Evolutionary conservation across 2,888 invertebrate species (phyloP), one percentile per base, ranked within the genome.

Genomic region (Charanyca ferruginea): DNA sequence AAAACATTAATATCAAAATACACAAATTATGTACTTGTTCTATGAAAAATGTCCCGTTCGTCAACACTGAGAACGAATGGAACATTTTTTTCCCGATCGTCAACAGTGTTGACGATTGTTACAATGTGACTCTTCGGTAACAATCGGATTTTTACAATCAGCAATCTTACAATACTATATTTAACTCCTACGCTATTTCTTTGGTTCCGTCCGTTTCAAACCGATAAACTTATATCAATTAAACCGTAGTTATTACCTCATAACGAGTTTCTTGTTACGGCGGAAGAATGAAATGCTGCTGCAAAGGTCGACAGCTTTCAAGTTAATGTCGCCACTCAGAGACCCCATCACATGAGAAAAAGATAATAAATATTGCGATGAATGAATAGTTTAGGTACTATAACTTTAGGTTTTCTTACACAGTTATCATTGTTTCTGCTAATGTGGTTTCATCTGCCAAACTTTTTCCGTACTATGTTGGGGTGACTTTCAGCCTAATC

Each of bases 231-330:
- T 32, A 51, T 49, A 60, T 58, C 44, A 61, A 45, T 44, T 35
- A 47, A 32, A 32, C 23, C 8, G 20, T 38, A 18, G 5, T 28
- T 58, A 64, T 82, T 71, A 80, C 54, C 53, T 79, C 70, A 81
- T 57, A 80, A 68, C 83, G 13, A 68, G 77, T 66, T 72, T 48
- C 28, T 58, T n/a, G 51, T 47, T 49, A 32, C 42, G 38, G 55
- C 81, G 81, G 81, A 83, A 81, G 79, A 72, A 69, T 69, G 51
- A 68, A 57, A 22, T 45, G 48, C 38, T 5, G 77, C 41, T 28
- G 38, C 51, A 70, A 59, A 83, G 80, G 80, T 67, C 83, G 69
- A 83, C 80, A 67, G 66, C 83, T 80, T 80, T 80, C 80, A 71
- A 83, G 47, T 59, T 8, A 61, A 22, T 51, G 35, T 63, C n/a